Conservation (phyloP, 53 echinoderm and acorn worm genomes). For the Patiria pectinifera region DNA sequence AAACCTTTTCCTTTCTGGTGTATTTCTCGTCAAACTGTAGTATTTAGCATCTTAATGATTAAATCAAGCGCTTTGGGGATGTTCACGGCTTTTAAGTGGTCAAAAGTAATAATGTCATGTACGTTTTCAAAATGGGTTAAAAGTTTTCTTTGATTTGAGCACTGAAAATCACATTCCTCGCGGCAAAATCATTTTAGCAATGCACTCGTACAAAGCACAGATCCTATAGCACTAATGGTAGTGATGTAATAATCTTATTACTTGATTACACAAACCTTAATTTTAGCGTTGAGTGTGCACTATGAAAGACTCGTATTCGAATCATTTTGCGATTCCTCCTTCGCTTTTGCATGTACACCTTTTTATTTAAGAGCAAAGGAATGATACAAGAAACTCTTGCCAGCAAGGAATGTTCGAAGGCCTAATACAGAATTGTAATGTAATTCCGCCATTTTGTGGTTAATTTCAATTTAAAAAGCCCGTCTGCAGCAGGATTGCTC, state of each 20-base stretch:
- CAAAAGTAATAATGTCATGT: not conserved
- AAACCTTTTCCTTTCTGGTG: not conserved
- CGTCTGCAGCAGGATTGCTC: conserved; percentile 43
- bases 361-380: not conserved
- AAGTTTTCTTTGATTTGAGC: not conserved
- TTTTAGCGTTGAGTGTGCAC: not conserved
- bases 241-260: not conserved
- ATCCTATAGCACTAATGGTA: not conserved
- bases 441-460: not conserved
- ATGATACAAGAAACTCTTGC: not conserved
- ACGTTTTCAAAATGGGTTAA: not conserved
- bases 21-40: conserved; percentile 13
- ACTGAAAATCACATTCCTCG: conserved; percentile 10
- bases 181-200: not conserved
- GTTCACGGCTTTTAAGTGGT: not conserved
- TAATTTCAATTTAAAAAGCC: not conserved
- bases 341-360: not conserved
- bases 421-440: not conserved
- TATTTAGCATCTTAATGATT: conserved; percentile 7
- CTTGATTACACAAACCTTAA: not conserved
- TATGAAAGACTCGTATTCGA: not conserved
- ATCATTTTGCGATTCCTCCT: not conserved
- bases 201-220: conserved; percentile 3
- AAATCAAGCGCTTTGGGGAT: not conserved
- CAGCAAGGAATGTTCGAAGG: not conserved